Percentiles rank a stretch among this genome's conserved stretches.
Conservation (phyloP, 2,113 vertebrate genomes). For the Eolophus roseicapilla region DNA sequence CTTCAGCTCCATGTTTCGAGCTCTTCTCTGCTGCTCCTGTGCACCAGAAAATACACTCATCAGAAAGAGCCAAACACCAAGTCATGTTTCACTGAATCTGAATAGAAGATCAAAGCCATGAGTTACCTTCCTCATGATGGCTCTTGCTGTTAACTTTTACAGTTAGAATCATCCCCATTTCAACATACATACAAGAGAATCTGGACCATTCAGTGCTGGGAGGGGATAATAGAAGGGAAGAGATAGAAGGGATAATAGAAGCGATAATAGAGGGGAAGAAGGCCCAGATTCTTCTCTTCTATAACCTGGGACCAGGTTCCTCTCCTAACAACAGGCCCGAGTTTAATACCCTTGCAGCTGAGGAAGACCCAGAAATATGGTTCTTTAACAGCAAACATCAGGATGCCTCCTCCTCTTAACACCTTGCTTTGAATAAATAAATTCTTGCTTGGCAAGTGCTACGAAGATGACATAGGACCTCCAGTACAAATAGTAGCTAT, state of each 20-base stretch:
- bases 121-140: neutral
- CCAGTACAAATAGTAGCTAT: neutral
- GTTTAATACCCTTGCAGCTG: neutral
- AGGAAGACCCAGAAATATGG: neutral
- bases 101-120: neutral
- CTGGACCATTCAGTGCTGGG: neutral
- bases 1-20: conserved; percentile 95
- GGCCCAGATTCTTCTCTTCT: neutral
- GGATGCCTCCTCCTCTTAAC: neutral
- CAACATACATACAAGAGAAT: neutral
- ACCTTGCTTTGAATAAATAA: neutral
- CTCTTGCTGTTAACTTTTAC: neutral
- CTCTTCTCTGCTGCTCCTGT: conserved; percentile 96
- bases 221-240: neutral
- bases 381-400: neutral
- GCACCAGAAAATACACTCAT: neutral
- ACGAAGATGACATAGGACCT: neutral
- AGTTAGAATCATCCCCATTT: neutral
- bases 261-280: neutral
- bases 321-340: neutral
- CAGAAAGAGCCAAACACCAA: neutral
- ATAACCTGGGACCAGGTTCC: fast-evolving
- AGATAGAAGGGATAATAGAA: neutral
- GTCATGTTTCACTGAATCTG: neutral
- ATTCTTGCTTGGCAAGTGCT: neutral